Percentiles rank a stretch among this genome's conserved stretches.
These are phyloP conservation scores for Rhagium mordax DNA, from an alignment of 2,888 invertebrate genomes.

Conservation along the genomic window DNA sequence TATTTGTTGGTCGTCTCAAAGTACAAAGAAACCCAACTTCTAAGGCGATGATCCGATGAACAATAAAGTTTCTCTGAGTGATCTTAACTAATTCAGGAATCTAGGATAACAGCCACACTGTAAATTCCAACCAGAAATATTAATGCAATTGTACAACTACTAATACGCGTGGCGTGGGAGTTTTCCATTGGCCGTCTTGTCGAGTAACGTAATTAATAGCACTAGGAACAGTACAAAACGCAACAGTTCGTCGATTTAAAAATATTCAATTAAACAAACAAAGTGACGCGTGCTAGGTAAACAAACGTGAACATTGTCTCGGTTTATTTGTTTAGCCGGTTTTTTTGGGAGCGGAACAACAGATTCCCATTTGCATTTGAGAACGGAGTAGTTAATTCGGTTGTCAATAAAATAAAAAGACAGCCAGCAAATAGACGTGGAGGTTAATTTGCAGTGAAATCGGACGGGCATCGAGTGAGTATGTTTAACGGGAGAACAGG, in stretches of 20 bases:
- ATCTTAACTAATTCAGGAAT: conserved; percentile 26
- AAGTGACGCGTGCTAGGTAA: not conserved
- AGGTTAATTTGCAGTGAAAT: conserved; percentile 33
- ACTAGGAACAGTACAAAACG: not conserved
- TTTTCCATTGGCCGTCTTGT: too few species aligned
- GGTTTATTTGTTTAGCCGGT: conserved; percentile 2
- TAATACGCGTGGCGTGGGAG: too few species aligned
- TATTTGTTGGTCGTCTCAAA: conserved; percentile 26
- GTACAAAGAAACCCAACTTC: conserved; percentile 27
- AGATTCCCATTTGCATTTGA: conserved; percentile 28
- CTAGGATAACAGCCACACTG: not conserved
- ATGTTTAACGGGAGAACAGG: conserved; percentile 2
- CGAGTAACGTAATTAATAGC: too few species aligned
- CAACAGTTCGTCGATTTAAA: not conserved
- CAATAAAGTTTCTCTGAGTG: conserved; percentile 17
- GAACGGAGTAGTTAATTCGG: conserved; percentile 26
- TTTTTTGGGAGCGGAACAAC: conserved; percentile 12
- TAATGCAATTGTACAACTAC: too few species aligned
- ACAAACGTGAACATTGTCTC: not conserved
- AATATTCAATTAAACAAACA: not conserved
- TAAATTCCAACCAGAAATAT: too few species aligned
- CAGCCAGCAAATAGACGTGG: conserved; percentile 11
- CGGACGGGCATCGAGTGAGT: conserved; percentile 4
- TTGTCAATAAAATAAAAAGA: conserved; percentile 29
- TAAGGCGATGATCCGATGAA: conserved; percentile 29